Percentiles rank a stretch among this genome's conserved stretches.
Conservation (phyloP, 1,140 invertebrate genomes). For the Bombus ignitus region DNA sequence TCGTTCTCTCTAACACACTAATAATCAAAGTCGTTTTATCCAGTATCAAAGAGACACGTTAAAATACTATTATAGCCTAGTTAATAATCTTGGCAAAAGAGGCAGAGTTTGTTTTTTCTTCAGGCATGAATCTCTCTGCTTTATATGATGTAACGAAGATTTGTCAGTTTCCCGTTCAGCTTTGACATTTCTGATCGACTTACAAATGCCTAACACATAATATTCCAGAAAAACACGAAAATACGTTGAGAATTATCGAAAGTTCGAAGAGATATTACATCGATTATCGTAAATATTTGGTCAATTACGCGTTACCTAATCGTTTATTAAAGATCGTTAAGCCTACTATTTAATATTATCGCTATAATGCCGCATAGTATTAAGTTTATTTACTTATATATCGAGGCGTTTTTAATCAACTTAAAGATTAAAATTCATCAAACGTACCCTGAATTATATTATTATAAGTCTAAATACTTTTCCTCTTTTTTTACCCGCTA, state of each 20-base stretch:
- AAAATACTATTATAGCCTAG: slow-evolving; percentile 3
- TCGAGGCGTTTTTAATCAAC: neutral
- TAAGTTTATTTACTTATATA: neutral
- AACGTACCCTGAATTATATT: slow-evolving; percentile 4
- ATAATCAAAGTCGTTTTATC: slow-evolving; percentile 72
- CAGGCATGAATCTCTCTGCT: neutral
- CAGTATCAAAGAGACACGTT: slow-evolving; percentile 67
- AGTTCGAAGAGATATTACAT: neutral
- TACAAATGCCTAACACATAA: neutral
- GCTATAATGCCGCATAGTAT: slow-evolving; percentile 50
- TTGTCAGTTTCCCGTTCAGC: neutral
- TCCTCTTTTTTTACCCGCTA: neutral
- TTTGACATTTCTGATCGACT: neutral
- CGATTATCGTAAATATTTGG: slow-evolving; percentile 7
- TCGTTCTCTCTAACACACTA: neutral
- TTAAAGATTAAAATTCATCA: slow-evolving; percentile 17
- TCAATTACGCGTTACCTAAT: slow-evolving; percentile 25
- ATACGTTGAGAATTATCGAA: slow-evolving; percentile 5
- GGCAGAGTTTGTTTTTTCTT: neutral
- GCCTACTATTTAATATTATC: slow-evolving; percentile 27
- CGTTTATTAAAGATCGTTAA: slow-evolving; percentile 22
- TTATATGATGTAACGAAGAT: neutral
- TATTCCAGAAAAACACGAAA: slow-evolving; percentile 18
- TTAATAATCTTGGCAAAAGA: slow-evolving; percentile 27
- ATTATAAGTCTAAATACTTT: neutral